Evolutionary conservation across 2,888 invertebrate genomes (phyloP).

Genomic region (Agonum fuliginosum): DNA sequence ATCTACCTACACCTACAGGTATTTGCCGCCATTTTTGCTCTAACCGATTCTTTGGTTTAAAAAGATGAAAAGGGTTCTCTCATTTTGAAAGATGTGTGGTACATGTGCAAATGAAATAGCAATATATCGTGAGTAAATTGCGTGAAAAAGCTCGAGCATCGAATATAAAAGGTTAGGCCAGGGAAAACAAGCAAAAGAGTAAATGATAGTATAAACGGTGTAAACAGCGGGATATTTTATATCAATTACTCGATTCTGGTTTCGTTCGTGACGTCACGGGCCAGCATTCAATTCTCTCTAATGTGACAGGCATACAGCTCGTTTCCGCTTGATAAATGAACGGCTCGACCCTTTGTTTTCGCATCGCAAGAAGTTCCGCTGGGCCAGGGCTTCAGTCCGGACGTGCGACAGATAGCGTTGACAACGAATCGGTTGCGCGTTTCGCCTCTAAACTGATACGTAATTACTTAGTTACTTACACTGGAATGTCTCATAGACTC

Average conservation of each 20-base stretch:
- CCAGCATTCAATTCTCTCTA: slow-evolving; percentile 57
- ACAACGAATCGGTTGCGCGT: slow-evolving; percentile 33
- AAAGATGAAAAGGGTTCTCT: no score
- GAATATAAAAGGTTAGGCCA: not conserved
- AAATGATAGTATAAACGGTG: slow-evolving; percentile 56
- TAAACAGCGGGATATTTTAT: slow-evolving; percentile 58
- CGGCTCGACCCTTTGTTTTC: slow-evolving; percentile 58
- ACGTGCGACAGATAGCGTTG: slow-evolving; percentile 45
- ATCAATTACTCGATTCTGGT: slow-evolving; percentile 58
- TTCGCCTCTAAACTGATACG: slow-evolving; percentile 37
- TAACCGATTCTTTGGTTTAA: no score
- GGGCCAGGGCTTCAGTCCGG: not conserved
- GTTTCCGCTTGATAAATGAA: slow-evolving; percentile 59
- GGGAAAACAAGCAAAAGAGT: slow-evolving; percentile 28
- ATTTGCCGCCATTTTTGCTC: no score
- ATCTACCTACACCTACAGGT: no score
- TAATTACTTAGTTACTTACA: slow-evolving; percentile 48
- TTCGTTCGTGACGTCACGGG: slow-evolving; percentile 58
- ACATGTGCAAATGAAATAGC: not conserved
- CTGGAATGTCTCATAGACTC: slow-evolving; percentile 35
- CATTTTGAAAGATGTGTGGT: not conserved
- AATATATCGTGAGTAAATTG: slow-evolving; percentile 11
- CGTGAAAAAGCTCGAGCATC: not conserved
- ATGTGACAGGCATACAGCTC: slow-evolving; percentile 59
- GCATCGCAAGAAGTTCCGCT: slow-evolving; percentile 46